Base-by-base conservation (phyloP, 2,113 vertebrate genomes). In the Rhea americana region DNA sequence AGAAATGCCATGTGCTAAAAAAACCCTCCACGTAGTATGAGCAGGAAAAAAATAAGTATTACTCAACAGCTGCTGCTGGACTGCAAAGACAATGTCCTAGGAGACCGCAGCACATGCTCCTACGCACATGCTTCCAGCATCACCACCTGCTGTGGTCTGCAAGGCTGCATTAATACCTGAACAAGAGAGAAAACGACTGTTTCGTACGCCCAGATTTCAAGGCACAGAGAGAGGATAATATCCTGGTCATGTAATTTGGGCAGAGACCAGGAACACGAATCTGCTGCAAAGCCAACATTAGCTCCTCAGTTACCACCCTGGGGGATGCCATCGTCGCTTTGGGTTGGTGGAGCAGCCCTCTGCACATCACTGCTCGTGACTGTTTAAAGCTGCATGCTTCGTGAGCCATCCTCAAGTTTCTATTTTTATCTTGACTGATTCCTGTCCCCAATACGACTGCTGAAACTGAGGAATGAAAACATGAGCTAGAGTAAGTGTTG, bases 141-240 rank as follows among this genome's bases (percentile, higher is more conserved):
- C 39, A 53, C 85, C 96, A 93, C 87, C 92, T 96, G 93, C 50
- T 91, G 70, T 51, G 76, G 87, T 87, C 89, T 82, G 82, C 50
- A 41, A 94, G 84, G 66, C 51, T 75, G 77, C 84, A 65, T 89
- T 81, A 92, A 90, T 95, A 89, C 77, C 85, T 72, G 59, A 62
- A 59, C 43, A 74, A 43, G 59, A 90, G 61, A 50, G 47, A 43
- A 84, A 72, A 73, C 41, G 22, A 67, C 50, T 79, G 9, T 28
- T 92, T 26, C 71, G 63, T 11, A 20, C 59, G 72, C 58, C 75
- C 67, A 75, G 39, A 68, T 82, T 88, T 82, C 63, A 59, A 82
- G 76, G 82, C 73, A 59, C 79, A 19, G 67, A 59, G 61, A 32
- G 90, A 93, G 35, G 58, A 55, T 76, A 75, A 81, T 67, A 82